Base-by-base conservation (phyloP, 2,888 invertebrate genomes). In the Lasiommata megera region DNA sequence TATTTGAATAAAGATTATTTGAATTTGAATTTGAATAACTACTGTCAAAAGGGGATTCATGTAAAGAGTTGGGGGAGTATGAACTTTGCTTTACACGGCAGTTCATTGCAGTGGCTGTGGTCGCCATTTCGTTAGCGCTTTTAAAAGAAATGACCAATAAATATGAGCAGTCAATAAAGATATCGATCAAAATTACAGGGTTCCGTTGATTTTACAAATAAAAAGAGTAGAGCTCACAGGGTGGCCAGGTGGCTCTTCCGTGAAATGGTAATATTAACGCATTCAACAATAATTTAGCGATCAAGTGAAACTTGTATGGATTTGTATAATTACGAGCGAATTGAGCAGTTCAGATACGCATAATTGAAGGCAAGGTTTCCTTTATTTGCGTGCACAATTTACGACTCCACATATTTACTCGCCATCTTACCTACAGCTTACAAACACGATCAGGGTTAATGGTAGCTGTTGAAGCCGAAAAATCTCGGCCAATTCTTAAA, bases 141-240 rank as follows among this genome's bases (percentile, higher is more conserved):
- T 86, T 87, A 85, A 82, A 86, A 84, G 84, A 87, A 88, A 88
- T 87, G 80, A 31, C 31, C 88, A 87, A 89, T 89, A 90, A 90
- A 88, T 88, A 86, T 84, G 80, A 78, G 76, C 83, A 77, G 80
- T 83, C 87, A 85, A 85, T 89, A 88, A 90, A 89, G 90, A 90
- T 90, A 89, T 88, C 84, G 88, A 90, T 90, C 90, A 89, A 90
- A 90, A 90, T 90, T 90, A 89, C 80, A 88, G 89, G 88, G 87
- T 83, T 81, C 79, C 74, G 87, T 86, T 88, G 88, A 84, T 89
- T 88, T 89, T 88, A 88, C 88, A 89, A 89, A 88, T 88, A 88
- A 79, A 84, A 82, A 74, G 71, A 75, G 77, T 73, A 71, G 75
- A 69, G 71, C 85, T 63, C 65, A 64, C 85, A 80, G 83, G 88